Evolutionary conservation across 2,113 vertebrate genomes (phyloP).

Genomic region (Hypanus sabinus): DNA sequence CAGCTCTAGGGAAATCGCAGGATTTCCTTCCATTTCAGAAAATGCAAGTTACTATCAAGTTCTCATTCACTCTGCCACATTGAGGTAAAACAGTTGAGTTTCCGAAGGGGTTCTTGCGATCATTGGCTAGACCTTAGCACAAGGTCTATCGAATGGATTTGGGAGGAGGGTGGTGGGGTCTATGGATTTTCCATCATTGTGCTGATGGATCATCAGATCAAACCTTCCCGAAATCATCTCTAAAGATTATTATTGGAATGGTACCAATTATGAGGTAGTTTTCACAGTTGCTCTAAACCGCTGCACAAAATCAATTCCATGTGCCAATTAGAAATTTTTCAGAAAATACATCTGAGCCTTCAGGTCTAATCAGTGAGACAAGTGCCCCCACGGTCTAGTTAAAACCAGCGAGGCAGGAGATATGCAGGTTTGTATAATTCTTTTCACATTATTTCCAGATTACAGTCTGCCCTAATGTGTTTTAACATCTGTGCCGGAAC

Average conservation of each 20-base stretch:
- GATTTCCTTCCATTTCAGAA: no score
- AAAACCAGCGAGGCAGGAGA: not conserved
- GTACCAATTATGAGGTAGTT: not conserved
- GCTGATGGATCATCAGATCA: not conserved
- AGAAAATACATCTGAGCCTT: not conserved
- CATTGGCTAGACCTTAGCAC: not conserved
- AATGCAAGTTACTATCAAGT: no score
- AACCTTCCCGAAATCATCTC: not conserved
- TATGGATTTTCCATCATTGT: not conserved
- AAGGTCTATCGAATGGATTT: not conserved
- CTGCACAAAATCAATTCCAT: not conserved
- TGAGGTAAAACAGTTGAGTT: not conserved
- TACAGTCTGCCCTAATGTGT: not conserved
- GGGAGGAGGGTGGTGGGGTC: not conserved
- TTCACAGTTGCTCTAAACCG: not conserved
- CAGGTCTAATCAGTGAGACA: not conserved
- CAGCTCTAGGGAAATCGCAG: not conserved
- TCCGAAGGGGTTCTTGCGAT: not conserved
- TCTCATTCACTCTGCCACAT: not conserved
- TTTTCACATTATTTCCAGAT: not conserved
- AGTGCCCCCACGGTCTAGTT: not conserved
- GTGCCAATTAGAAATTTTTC: slow-evolving; percentile 1
- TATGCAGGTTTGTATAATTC: not conserved
- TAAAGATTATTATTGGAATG: not conserved
- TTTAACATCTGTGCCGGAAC: not conserved